These are phyloP conservation scores for Poecilobothrus nobilitatus DNA, from an alignment of 2,888 invertebrate species.

Conservation along the genomic window DNA sequence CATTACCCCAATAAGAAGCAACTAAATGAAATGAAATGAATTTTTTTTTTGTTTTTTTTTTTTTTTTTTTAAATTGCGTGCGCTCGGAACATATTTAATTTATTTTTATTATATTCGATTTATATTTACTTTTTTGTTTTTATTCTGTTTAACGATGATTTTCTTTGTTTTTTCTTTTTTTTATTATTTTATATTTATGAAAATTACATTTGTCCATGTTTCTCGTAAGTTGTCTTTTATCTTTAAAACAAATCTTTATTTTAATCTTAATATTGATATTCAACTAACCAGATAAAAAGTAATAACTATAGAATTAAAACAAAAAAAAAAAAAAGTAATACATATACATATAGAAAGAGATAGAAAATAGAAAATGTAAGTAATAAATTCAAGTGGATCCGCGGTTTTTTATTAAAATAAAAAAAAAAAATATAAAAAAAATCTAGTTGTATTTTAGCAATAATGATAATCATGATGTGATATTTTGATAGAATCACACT, in stretches of 20 bases:
- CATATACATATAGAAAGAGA: too few relatives aligned
- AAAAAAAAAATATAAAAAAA: not conserved
- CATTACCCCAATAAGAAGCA: too few relatives aligned
- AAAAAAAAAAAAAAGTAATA: not conserved
- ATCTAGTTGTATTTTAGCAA: not conserved
- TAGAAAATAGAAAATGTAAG: not conserved
- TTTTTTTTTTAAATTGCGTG: not conserved
- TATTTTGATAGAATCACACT: slow-evolving; percentile 4
- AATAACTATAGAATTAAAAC: not conserved
- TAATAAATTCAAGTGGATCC: not conserved
- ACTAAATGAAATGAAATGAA: too few relatives aligned
- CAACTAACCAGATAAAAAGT: not conserved
- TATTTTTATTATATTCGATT: not conserved
- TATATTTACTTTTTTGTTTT: not conserved
- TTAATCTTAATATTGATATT: slow-evolving; percentile 3
- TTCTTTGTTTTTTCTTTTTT: not conserved
- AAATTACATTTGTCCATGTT: slow-evolving; percentile 3
- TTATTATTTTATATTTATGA: not conserved
- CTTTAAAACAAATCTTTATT: not conserved
- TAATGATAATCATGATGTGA: slow-evolving; percentile 6
- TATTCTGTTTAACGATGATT: too few relatives aligned
- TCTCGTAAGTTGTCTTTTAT: not conserved
- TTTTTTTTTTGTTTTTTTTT: too few relatives aligned
- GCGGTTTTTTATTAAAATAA: not conserved
- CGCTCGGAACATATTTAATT: slow-evolving; percentile 1